Evolutionary conservation across 2,888 invertebrate species (phyloP).

Genomic region (Archaeoteleia sp.): DNA sequence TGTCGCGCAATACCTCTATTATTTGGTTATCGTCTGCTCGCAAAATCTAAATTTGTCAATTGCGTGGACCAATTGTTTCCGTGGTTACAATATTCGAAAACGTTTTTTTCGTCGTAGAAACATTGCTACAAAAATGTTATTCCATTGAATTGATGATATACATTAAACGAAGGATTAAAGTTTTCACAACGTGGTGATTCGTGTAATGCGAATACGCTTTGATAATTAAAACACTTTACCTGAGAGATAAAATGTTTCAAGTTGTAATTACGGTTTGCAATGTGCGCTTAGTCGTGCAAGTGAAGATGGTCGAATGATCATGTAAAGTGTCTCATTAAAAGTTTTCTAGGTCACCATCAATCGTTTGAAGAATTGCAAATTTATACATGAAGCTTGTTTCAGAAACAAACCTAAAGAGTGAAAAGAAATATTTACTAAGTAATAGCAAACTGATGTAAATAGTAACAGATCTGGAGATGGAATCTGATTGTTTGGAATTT

Average conservation of each 20-base stretch:
- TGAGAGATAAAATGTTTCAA: background rate
- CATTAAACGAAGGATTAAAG: background rate
- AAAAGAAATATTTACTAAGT: background rate
- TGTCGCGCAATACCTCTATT: background rate
- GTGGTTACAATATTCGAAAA: background rate
- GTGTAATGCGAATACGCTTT: background rate
- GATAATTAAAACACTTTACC: background rate
- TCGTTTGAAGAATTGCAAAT: conserved; percentile 3
- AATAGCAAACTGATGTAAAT: too few species aligned
- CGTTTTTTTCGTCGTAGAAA: too few species aligned
- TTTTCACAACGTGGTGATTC: too few species aligned
- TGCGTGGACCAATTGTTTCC: conserved; percentile 1
- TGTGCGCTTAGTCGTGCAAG: background rate
- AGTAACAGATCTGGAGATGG: too few species aligned
- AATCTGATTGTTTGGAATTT: too few species aligned
- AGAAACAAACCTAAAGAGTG: conserved; percentile 1
- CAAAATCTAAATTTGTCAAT: background rate
- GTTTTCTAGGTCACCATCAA: conserved; percentile 1
- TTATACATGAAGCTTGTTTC: too few species aligned
- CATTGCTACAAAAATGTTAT: too few species aligned
- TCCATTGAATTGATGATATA: background rate
- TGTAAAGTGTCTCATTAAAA: conserved; percentile 16
- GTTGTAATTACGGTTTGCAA: conserved; percentile 11
- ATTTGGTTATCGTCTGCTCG: conserved; percentile 5
- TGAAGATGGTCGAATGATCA: conserved; percentile 7